Evolutionary conservation across 2,113 vertebrate genomes (phyloP).

Genomic region (Mesocricetus auratus): DNA sequence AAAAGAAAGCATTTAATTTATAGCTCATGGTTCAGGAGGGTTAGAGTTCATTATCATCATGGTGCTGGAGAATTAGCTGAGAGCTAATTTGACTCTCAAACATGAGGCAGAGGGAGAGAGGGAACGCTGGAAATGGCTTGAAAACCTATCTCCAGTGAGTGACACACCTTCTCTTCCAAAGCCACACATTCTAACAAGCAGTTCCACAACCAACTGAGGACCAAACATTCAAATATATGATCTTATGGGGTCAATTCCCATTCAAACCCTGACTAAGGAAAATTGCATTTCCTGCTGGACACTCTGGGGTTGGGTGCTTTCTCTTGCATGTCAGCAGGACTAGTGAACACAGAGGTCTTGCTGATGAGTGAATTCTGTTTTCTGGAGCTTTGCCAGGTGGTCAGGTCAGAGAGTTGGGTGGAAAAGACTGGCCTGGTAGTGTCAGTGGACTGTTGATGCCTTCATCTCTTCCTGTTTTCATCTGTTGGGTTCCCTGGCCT

Average conservation of each 20-base stretch:
- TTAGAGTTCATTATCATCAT: not conserved
- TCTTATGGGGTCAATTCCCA: not conserved
- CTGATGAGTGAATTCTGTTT: not conserved
- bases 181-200: not conserved
- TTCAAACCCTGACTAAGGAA: not conserved
- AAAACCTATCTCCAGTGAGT: not conserved
- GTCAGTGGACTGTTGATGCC: not conserved
- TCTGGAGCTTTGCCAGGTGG: not conserved
- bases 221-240: not conserved
- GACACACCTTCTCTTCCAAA: not conserved
- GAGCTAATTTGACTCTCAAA: not conserved
- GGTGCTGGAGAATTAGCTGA: not conserved
- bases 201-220: not conserved
- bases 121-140: not conserved
- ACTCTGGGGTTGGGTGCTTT: not conserved
- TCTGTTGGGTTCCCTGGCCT: not conserved
- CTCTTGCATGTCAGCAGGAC: not conserved
- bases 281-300: not conserved
- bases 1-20: not conserved
- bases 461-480: too few species aligned
- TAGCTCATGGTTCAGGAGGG: not conserved
- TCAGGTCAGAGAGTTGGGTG: not conserved
- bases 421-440: not conserved
- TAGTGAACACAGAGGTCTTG: accelerated
- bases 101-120: not conserved